Evolutionary conservation across 2,888 invertebrate species (phyloP).

Genomic region (Hypolimnas misippus): DNA sequence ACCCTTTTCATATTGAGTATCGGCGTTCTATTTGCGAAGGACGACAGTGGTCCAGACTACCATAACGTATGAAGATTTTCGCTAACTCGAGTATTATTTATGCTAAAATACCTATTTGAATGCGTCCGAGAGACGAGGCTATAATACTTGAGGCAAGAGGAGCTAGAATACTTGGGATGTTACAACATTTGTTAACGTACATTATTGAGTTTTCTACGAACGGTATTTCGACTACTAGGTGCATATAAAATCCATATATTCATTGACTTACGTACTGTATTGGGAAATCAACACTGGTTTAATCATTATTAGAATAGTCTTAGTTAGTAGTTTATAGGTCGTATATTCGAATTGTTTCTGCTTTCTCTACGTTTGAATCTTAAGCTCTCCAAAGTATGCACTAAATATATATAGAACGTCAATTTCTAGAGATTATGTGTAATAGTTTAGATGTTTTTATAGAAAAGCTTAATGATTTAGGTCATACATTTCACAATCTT

Average conservation of each 20-base stretch:
- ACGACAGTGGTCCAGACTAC: conserved; percentile 43
- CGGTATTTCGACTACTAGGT: not conserved
- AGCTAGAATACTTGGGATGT: conserved; percentile 20
- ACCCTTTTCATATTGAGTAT: conserved; percentile 59
- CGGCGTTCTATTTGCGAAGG: conserved; percentile 65
- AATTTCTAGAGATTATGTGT: too few species aligned
- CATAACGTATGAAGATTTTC: conserved; percentile 34
- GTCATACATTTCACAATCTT: too few species aligned
- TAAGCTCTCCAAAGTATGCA: too few species aligned
- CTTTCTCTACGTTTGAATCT: too few species aligned
- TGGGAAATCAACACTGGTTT: too few species aligned
- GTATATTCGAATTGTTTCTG: too few species aligned
- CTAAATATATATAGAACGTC: too few species aligned
- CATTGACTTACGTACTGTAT: not conserved
- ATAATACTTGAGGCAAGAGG: too few species aligned
- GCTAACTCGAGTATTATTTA: conserved; percentile 33
- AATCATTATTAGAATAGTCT: too few species aligned
- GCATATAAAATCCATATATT: not conserved
- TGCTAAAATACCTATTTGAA: conserved; percentile 60
- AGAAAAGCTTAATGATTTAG: too few species aligned
- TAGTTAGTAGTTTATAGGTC: too few species aligned
- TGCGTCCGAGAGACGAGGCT: conserved; percentile 45
- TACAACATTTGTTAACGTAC: conserved; percentile 23
- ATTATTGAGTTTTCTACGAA: conserved; percentile 22
- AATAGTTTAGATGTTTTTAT: too few species aligned